These are phyloP conservation scores for Apocrypta bakeri DNA, from an alignment of 1,140 invertebrate genomes.

Conservation along the genomic window DNA sequence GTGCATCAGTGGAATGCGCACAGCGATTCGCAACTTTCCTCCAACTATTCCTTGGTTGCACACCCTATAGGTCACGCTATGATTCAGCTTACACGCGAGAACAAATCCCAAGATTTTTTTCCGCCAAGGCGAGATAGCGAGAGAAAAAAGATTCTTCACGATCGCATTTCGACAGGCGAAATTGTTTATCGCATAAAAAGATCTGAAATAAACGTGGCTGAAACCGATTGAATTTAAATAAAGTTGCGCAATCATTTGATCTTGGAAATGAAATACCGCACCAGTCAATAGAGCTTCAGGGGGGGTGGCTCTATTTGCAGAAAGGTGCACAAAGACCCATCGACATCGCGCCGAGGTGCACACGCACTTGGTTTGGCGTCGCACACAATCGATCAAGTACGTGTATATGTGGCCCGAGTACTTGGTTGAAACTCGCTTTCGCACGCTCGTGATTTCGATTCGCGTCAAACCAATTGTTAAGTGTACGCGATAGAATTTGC, in stretches of 20 bases:
- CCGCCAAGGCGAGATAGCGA: too few relatives aligned
- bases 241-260: background rate
- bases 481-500: background rate
- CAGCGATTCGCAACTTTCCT: conserved; percentile 32
- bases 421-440: background rate
- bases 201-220: too few relatives aligned
- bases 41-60: too few relatives aligned
- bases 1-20: conserved; percentile 46
- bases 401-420: background rate
- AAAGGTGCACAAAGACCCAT: conserved; percentile 5
- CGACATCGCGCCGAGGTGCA: background rate
- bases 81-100: too few relatives aligned
- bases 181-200: too few relatives aligned
- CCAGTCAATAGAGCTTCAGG: too few relatives aligned
- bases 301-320: background rate
- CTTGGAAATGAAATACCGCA: background rate
- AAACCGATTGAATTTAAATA: background rate
- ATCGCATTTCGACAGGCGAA: too few relatives aligned
- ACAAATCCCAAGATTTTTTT: too few relatives aligned
- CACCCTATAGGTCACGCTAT: too few relatives aligned
- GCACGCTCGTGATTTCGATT: background rate
- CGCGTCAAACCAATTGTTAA: conserved; percentile 3
- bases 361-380: background rate
- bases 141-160: too few relatives aligned
- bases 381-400: conserved; percentile 3